Conservation (phyloP, 2,797 vertebrate species). For the Cryptoprocta ferox region DNA sequence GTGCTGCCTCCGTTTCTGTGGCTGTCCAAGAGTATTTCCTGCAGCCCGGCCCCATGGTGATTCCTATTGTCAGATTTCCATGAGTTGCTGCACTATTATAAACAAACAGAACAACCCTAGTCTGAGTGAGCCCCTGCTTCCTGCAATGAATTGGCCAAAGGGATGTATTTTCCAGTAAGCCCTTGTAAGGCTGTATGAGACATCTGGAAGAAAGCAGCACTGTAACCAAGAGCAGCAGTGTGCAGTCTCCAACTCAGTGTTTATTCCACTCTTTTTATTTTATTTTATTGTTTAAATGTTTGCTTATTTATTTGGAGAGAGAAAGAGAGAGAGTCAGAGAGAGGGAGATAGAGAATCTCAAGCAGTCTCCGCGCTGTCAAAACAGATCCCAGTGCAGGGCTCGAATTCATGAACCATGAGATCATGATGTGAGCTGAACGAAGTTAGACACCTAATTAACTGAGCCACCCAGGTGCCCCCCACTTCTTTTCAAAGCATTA, state of each 20-base stretch:
- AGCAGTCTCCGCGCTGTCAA: no score
- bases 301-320: no score
- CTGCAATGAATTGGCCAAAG: neutral
- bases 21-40: neutral
- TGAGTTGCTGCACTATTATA: slow-evolving; percentile 30
- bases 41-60: neutral
- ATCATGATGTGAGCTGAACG: no score
- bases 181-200: neutral
- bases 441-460: no score
- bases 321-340: no score
- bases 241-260: neutral
- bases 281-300: no score
- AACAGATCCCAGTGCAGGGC: no score
- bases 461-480: no score
- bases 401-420: no score
- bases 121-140: slow-evolving; percentile 15
- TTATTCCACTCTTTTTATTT: slow-evolving; percentile 9
- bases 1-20: neutral
- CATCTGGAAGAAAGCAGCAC: slow-evolving; percentile 25
- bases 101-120: neutral
- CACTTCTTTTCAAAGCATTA: slow-evolving; percentile 11
- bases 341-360: no score
- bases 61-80: neutral
- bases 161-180: neutral
- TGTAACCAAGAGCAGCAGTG: neutral